Evolutionary conservation across 2,888 invertebrate species (phyloP).

Genomic region (Heliconius cydno): DNA sequence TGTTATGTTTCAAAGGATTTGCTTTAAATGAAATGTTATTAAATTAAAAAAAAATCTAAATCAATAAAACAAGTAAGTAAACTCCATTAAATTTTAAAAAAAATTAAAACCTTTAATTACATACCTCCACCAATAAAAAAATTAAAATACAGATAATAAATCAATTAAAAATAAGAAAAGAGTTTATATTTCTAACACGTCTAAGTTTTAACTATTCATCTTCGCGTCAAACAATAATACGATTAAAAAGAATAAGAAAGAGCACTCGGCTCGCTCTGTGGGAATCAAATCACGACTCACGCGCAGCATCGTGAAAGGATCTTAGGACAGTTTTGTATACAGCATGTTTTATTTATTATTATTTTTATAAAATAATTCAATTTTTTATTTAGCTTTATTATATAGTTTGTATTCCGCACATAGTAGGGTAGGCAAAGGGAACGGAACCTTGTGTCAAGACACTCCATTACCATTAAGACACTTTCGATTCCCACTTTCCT

Average conservation of each 20-base stretch:
- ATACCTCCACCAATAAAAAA: constrained; percentile 5
- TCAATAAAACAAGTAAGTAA: constrained; percentile 1
- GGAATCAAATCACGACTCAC: constrained; percentile 82
- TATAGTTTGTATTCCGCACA: too few relatives aligned
- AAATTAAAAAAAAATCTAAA: not conserved
- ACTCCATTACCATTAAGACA: too few relatives aligned
- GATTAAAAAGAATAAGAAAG: constrained; percentile 53
- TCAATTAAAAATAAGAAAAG: constrained; percentile 28
- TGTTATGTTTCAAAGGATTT: too few relatives aligned
- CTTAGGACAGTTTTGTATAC: constrained; percentile 60
- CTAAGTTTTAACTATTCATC: constrained; percentile 40
- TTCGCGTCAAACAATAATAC: constrained; percentile 43
- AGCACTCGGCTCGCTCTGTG: constrained; percentile 66
- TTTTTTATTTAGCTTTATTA: too few relatives aligned
- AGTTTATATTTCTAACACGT: constrained; percentile 37
- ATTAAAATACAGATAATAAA: constrained; percentile 21
- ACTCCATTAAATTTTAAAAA: not conserved
- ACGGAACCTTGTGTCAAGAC: too few relatives aligned
- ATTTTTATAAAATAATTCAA: not conserved
- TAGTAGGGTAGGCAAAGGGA: too few relatives aligned
- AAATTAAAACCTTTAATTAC: not conserved
- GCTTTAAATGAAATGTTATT: too few relatives aligned
- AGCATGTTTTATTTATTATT: constrained; percentile 53
- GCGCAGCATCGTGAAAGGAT: constrained; percentile 74
- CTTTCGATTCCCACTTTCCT: too few relatives aligned